A percentile compares a stretch with the other conserved stretches of the same genome.
These are phyloP conservation scores for Bombus consobrinus DNA, from an alignment of 1,140 invertebrate species.

Conservation along the genomic window DNA sequence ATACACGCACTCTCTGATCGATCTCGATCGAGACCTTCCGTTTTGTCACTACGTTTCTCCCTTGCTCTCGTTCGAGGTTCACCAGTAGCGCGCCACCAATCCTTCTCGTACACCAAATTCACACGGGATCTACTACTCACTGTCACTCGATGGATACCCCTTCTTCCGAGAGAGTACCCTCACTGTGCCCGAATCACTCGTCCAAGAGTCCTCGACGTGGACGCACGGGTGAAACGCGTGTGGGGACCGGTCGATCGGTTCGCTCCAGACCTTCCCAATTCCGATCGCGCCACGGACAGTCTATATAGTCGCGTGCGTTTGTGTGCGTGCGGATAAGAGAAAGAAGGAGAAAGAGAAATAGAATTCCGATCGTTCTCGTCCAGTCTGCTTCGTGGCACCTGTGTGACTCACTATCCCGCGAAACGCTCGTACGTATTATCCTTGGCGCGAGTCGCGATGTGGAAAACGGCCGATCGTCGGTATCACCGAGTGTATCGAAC, in stretches of 20 bases:
- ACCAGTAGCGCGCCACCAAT: not conserved
- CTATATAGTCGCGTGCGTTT: not conserved
- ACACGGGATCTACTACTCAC: slow-evolving; percentile 35
- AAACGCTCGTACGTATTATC: not conserved
- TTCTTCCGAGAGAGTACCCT: slow-evolving; percentile 8
- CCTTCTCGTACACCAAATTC: slow-evolving; percentile 8
- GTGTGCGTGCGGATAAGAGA: not conserved
- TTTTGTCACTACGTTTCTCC: not conserved
- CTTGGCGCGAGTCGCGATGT: not conserved
- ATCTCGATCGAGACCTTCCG: not conserved
- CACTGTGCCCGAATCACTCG: slow-evolving; percentile 30
- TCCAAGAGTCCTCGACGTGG: not conserved
- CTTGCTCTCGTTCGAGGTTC: not conserved
- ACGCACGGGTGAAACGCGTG: not conserved
- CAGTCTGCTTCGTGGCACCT: slow-evolving; percentile 25
- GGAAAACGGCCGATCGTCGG: not conserved
- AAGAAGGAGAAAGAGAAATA: slow-evolving; percentile 10
- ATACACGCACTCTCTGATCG: not conserved
- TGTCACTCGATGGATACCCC: slow-evolving; percentile 25
- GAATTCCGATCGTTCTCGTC: slow-evolving; percentile 7
- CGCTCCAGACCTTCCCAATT: slow-evolving; percentile 12
- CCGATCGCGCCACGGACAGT: slow-evolving; percentile 6
- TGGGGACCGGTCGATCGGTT: not conserved
- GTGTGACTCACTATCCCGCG: slow-evolving; percentile 33
- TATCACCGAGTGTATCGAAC: not conserved